phyloP scores from a whole-genome alignment of 2,113 vertebrate genomes.

The Scomber scombrus region DNA sequence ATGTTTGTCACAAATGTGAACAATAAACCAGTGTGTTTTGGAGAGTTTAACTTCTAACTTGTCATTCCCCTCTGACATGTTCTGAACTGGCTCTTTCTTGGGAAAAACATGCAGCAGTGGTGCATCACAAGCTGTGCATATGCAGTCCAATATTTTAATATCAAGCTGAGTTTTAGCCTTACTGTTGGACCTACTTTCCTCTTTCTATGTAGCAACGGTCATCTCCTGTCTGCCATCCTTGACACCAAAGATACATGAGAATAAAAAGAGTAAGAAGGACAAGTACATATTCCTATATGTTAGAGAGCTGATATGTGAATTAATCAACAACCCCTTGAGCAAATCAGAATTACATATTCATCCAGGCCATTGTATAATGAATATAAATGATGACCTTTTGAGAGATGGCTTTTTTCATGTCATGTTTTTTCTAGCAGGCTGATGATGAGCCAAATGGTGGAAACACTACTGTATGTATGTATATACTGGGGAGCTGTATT shows the following conservation, averaged over 20 bases:
- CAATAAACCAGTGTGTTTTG: not conserved
- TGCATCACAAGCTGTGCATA: not conserved
- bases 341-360: constrained; percentile 67
- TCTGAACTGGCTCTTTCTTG: too few species aligned
- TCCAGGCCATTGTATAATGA: constrained; percentile 63
- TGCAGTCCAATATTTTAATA: too few species aligned
- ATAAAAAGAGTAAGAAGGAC: constrained; percentile 11
- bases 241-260: not conserved
- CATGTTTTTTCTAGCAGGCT: constrained; percentile 39
- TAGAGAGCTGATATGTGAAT: constrained; percentile 55
- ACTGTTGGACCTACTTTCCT: not conserved
- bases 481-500: constrained; percentile 11
- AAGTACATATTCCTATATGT: constrained; percentile 23
- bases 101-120: not conserved
- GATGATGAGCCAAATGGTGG: constrained; percentile 34
- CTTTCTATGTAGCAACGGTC: not conserved
- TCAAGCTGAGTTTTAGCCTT: not conserved
- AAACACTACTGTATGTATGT: not conserved
- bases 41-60: not conserved
- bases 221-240: not conserved
- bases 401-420: constrained; percentile 35
- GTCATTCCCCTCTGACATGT: too few species aligned
- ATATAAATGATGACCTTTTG: constrained; percentile 72
- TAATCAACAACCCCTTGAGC: constrained; percentile 65
- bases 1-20: too few species aligned